phyloP scores from a whole-genome alignment of 2,888 invertebrate species.

The Trissoscelio sp. region DNA sequence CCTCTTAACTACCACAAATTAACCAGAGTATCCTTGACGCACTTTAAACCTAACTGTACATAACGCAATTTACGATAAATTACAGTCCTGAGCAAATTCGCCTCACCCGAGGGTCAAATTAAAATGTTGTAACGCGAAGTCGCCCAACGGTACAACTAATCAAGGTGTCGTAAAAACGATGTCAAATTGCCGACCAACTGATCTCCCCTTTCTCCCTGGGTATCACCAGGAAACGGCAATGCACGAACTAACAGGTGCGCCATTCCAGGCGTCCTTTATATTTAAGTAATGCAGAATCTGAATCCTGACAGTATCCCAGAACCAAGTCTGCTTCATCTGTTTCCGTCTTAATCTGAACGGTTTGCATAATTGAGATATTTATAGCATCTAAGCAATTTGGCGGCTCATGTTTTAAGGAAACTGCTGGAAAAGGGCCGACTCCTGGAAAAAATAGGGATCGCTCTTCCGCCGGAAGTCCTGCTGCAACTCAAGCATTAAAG shows the following conservation, averaged over 20 bases:
- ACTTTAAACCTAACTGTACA: slow-evolving; percentile 35
- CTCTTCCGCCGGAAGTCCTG: no score
- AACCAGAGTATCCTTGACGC: neutral
- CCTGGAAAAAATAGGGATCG: slow-evolving; percentile 49
- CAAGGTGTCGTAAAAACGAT: slow-evolving; percentile 48
- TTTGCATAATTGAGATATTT: slow-evolving; percentile 59
- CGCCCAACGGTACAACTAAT: slow-evolving; percentile 56
- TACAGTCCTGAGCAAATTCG: slow-evolving; percentile 18
- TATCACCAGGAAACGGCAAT: neutral
- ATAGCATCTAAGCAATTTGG: slow-evolving; percentile 43
- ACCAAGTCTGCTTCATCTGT: no score
- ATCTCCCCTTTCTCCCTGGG: neutral
- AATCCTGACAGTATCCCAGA: no score
- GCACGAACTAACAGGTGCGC: slow-evolving; percentile 34
- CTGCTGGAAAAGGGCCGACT: neutral
- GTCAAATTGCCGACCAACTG: slow-evolving; percentile 15
- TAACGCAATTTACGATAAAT: slow-evolving; percentile 40
- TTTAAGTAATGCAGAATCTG: slow-evolving; percentile 20
- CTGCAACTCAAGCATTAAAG: slow-evolving; percentile 45
- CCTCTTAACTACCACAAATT: slow-evolving; percentile 12
- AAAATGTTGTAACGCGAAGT: slow-evolving; percentile 44
- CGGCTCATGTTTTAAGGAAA: slow-evolving; percentile 13
- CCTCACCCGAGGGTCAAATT: slow-evolving; percentile 25
- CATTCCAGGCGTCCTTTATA: slow-evolving; percentile 22
- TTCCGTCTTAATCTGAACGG: slow-evolving; percentile 16